These are phyloP conservation scores for Anomalospiza imberbis DNA, from an alignment of 2,797 vertebrate species.

Conservation along the genomic window DNA sequence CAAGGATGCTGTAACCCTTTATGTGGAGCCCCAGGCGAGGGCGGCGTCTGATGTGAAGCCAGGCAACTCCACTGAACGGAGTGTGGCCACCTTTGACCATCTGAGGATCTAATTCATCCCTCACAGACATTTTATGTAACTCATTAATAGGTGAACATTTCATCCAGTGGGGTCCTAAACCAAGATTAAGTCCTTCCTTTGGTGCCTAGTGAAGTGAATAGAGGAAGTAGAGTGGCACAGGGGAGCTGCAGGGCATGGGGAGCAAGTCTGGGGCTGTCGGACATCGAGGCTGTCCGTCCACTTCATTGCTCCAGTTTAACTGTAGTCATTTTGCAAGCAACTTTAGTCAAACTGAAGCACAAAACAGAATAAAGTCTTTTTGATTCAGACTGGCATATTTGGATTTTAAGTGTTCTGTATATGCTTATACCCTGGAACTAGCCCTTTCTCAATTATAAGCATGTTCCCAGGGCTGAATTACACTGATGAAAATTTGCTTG, in stretches of 20 bases:
- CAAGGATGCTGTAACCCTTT: background rate
- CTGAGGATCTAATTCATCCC: background rate
- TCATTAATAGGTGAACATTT: background rate
- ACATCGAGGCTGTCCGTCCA: background rate
- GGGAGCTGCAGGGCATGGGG: background rate
- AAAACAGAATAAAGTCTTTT: background rate
- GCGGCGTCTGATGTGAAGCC: background rate
- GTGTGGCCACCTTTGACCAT: background rate
- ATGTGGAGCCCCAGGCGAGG: background rate
- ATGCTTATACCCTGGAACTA: background rate
- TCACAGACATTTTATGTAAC: background rate
- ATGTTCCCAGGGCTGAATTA: background rate
- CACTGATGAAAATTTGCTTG: background rate
- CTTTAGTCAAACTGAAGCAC: background rate
- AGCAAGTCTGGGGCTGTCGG: background rate
- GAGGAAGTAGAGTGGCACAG: background rate
- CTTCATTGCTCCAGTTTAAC: background rate
- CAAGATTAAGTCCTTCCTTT: background rate
- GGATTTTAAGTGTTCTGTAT: background rate
- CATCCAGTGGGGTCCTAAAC: background rate
- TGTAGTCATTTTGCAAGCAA: background rate
- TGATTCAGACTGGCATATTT: background rate
- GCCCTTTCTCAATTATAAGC: background rate
- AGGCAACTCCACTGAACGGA: background rate
- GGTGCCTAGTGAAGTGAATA: background rate